phyloP scores from a whole-genome alignment of 2,113 vertebrate species.

The Todiramphus chloris region DNA sequence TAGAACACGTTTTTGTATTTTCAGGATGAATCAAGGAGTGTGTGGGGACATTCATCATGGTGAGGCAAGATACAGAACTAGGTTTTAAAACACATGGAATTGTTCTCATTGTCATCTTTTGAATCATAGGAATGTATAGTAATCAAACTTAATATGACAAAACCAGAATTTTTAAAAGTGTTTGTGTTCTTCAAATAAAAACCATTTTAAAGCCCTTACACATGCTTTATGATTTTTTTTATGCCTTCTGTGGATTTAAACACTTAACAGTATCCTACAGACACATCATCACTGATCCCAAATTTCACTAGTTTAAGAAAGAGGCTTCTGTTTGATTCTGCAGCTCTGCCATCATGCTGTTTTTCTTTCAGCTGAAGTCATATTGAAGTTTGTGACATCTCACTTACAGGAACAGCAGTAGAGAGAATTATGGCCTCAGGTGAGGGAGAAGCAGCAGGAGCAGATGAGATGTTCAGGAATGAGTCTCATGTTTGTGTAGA shows the following conservation, averaged over 20 bases:
- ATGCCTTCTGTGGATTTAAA: not conserved
- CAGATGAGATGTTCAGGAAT: not conserved
- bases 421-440: not conserved
- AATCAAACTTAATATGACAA: not conserved
- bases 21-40: not conserved
- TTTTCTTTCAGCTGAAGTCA: not conserved
- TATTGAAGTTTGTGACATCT: not conserved
- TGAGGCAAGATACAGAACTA: not conserved
- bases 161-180: not conserved
- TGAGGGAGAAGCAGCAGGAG: not conserved
- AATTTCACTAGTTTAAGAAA: not conserved
- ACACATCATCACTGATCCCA: not conserved
- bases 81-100: not conserved
- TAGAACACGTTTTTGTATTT: not conserved
- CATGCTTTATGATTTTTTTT: not conserved
- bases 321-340: not conserved
- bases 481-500: not conserved
- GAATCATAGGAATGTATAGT: not conserved
- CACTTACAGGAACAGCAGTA: not conserved
- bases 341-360: not conserved
- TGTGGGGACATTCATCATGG: not conserved
- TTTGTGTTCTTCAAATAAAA: not conserved
- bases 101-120: not conserved
- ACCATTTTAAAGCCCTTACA: not conserved
- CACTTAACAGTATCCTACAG: accelerated